These are phyloP conservation scores for Gallinago stenura DNA, from an alignment of 2,797 vertebrate genomes.

Conservation along the genomic window DNA sequence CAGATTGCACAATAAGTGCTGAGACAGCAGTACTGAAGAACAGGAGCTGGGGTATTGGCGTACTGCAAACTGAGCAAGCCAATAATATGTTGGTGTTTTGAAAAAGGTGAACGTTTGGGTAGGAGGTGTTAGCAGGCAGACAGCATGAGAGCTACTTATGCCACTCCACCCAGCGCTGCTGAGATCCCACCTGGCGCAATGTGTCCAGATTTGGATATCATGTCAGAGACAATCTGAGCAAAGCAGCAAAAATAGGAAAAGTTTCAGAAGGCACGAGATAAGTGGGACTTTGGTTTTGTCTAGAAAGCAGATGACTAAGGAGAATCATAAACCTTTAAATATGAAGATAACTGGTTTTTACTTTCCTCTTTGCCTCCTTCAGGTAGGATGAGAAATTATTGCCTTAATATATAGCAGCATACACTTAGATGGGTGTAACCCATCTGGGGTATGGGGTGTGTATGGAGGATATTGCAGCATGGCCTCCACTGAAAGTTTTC, in stretches of 20 bases:
- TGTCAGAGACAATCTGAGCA: conserved; percentile 53
- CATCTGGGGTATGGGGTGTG: neutral
- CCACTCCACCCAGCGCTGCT: neutral
- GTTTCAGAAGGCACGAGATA: conserved; percentile 8
- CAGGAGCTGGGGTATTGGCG: neutral
- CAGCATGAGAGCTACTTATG: conserved; percentile 36
- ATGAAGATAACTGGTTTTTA: neutral
- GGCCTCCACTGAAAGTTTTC: neutral
- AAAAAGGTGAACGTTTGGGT: conserved; percentile 52
- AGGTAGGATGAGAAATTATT: conserved; percentile 14
- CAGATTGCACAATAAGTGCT: conserved; percentile 48
- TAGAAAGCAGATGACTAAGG: conserved; percentile 18
- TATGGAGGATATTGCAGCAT: neutral
- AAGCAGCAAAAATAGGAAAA: conserved; percentile 6
- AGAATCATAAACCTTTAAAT: neutral
- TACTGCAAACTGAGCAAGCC: conserved; percentile 52
- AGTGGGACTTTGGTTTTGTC: conserved; percentile 28
- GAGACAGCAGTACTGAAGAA: conserved; percentile 19
- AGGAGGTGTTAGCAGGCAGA: conserved; percentile 59
- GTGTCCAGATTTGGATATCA: conserved; percentile 40
- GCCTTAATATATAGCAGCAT: neutral
- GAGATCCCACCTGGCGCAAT: conserved; percentile 50
- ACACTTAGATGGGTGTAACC: neutral
- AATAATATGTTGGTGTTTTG: conserved; percentile 51
- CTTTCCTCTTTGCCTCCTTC: neutral